A percentile compares a stretch with the other conserved stretches of the same genome.
Evolutionary conservation across 1,140 invertebrate genomes (phyloP).

Genomic region (Formica selysi): DNA sequence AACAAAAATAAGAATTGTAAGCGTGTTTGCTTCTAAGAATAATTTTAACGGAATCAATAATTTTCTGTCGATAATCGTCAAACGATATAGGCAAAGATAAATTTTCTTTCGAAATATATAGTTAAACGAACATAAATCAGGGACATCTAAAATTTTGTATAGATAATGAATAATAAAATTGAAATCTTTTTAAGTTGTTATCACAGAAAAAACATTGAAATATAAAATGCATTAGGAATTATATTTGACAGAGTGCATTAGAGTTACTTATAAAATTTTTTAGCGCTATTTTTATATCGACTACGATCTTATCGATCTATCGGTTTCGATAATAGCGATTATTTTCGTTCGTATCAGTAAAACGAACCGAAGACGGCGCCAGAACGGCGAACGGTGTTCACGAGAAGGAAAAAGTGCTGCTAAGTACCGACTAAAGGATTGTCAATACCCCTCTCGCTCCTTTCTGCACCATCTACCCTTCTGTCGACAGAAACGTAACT

Average conservation of each 20-base stretch:
- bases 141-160: not conserved
- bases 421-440: conserved; percentile 81
- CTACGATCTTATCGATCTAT: conserved; percentile 4
- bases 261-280: not conserved
- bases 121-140: not conserved
- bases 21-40: not conserved
- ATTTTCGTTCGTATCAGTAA: conserved; percentile 14
- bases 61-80: not conserved
- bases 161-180: conserved; percentile 5
- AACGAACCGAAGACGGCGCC: conserved; percentile 23
- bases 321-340: not conserved
- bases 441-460: conserved; percentile 77
- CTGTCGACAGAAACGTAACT: conserved; percentile 73
- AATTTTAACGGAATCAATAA: not conserved
- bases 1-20: not conserved
- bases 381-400: conserved; percentile 8
- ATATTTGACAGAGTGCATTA: not conserved
- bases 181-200: not conserved
- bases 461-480: conserved; percentile 40
- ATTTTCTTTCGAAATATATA: not conserved
- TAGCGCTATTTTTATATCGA: not conserved
- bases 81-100: not conserved
- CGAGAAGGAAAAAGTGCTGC: conserved; percentile 73
- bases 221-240: not conserved
- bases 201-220: not conserved